A percentile compares a stretch with the other conserved stretches of the same genome.
Evolutionary conservation across 2,888 invertebrate genomes (phyloP).

Genomic region (Cryptocephalus moraei): DNA sequence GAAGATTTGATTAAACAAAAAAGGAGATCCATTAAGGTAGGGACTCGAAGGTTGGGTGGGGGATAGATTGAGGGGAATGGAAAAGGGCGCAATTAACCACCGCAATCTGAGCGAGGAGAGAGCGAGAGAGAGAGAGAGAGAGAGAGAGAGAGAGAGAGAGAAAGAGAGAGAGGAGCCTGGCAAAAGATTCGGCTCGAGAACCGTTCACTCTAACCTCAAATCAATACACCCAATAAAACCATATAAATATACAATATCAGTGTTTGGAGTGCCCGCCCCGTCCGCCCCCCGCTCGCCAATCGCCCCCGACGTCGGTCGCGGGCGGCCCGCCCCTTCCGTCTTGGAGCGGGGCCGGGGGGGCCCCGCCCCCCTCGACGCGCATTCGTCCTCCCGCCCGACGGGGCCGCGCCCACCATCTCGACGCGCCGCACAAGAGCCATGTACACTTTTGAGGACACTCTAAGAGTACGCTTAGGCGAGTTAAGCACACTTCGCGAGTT

Average conservation of each 20-base stretch:
- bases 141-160: no score
- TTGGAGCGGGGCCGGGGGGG: conserved; percentile 4
- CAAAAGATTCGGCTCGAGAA: conserved; percentile 6
- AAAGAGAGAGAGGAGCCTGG: no score
- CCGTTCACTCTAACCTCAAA: conserved; percentile 22
- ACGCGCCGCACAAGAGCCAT: conserved; percentile 37
- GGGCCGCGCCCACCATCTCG: conserved; percentile 37
- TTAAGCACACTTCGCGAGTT: conserved; percentile 41
- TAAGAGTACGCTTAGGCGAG: conserved; percentile 42
- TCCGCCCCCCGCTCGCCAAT: conserved; percentile 15
- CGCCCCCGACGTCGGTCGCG: background rate
- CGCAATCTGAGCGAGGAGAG: no score
- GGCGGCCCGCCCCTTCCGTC: conserved; percentile 1
- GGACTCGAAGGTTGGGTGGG: no score
- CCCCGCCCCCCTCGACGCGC: conserved; percentile 2
- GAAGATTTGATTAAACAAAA: no score
- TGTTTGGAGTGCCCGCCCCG: conserved; percentile 28
- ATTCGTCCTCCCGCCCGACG: conserved; percentile 23
- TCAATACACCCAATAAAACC: conserved; percentile 39
- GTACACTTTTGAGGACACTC: conserved; percentile 41
- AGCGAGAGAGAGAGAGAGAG: no score
- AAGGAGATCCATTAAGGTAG: no score
- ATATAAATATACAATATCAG: conserved; percentile 40
- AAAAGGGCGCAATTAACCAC: no score
- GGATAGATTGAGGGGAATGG: no score